These are phyloP conservation scores for Iselma pallidipennis DNA, from an alignment of 2,888 invertebrate genomes.

Conservation along the genomic window DNA sequence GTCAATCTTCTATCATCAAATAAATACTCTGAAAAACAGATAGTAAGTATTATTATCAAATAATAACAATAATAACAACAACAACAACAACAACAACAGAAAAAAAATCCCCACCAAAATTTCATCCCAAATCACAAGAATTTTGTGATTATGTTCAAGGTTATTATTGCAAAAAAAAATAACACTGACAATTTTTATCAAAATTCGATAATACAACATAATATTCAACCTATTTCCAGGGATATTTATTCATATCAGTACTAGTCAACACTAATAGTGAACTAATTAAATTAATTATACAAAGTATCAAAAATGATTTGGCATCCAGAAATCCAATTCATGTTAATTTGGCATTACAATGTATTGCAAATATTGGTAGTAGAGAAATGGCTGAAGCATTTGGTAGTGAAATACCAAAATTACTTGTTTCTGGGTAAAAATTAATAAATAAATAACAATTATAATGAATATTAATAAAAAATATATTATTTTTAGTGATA, in stretches of 20 bases:
- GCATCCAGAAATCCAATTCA: constrained; percentile 96
- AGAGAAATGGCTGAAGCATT: constrained; percentile 99
- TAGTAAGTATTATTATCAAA: constrained; percentile 64
- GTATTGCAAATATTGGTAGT: constrained; percentile 99
- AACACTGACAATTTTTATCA: not conserved
- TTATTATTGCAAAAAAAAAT: not conserved
- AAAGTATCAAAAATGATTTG: constrained; percentile 98
- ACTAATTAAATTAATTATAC: constrained; percentile 97
- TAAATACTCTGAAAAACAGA: constrained; percentile 99
- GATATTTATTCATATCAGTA: constrained; percentile 99
- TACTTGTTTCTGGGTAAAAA: constrained; percentile 91
- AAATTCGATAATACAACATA: not conserved
- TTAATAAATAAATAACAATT: constrained; percentile 1
- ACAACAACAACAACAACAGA: too few relatives aligned
- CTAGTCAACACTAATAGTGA: constrained; percentile 99
- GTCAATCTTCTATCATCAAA: constrained; percentile 99
- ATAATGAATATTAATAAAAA: too few relatives aligned
- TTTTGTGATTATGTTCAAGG: constrained; percentile 6
- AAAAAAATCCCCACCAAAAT: not conserved
- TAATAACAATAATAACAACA: not conserved
- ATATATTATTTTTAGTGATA: constrained; percentile 72
- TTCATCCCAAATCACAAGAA: not conserved
- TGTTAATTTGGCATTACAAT: constrained; percentile 97
- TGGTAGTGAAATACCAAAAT: constrained; percentile 96
- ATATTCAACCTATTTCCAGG: constrained; percentile 63